Evolutionary conservation across 2,797 vertebrate species (phyloP), one percentile per base, ranked within the genome.

Genomic region (Danio kyathit): DNA sequence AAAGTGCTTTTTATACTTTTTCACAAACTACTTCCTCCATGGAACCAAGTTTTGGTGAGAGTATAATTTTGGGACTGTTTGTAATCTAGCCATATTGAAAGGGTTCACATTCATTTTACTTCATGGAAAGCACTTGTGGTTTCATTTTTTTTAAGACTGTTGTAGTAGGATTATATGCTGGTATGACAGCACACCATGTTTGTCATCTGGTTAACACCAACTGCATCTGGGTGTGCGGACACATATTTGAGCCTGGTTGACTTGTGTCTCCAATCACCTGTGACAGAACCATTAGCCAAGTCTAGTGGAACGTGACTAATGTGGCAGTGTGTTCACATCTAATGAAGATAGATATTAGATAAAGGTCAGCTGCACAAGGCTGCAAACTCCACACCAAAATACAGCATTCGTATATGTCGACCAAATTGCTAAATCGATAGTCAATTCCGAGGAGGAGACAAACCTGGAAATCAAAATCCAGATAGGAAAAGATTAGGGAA

Each of bases 191-290:
- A 70, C 7, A 38, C 16, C 40, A 29, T 29, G 29, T 29, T 6
- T 41, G 16, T 64, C 7, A 52, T 19, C 14, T n/a, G 57, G 29
- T 17, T 63, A 5, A 14, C 0, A 40, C 46, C 17, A 51, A 65
- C 61, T 1, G 3, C 8, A 63, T 49, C 21, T 5, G 19, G 46
- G 51, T 21, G 54, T 56, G n/a, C 9, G 17, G 17, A 49, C 48
- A 63, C 41, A 2, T 41, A 56, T 80, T 52, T 38, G 38, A 19
- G 60, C 79, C 2, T 1, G 17, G 54, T 57, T 67, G 75, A 77
- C 74, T 79, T 82, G 77, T 63, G 67, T 81, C 65, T 66, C 65
- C 38, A 57, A 73, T 82, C 76, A 82, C 38, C 76, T 79, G 67
- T 80, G 66, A 76, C 76, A 38, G 54, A 66, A 54, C 60, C 40